Base-by-base conservation (phyloP, 2,888 invertebrate genomes). In the Balanococcus diminutus region DNA sequence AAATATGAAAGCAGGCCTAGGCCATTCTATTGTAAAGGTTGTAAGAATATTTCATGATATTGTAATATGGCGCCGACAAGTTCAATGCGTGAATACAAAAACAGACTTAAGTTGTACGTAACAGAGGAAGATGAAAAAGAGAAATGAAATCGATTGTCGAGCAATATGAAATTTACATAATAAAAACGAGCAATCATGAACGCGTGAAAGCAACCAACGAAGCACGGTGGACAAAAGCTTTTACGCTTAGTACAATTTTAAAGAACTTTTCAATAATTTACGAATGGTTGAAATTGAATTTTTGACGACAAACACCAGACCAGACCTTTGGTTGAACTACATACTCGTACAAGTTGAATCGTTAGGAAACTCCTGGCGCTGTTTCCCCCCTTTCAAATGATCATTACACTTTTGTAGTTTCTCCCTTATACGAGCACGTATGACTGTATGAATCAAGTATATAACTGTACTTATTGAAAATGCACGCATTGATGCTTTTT, bases 111-210 rank as follows among this genome's bases (percentile, higher is more conserved):
- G 61, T 9, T 6, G 42, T 19, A 56, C 1, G 19, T 19, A 79
- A 32, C 36, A 79, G 36, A 36, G 36, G 19, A 19, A 79, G 75
- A 72, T 5, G 61, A 31, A 72, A 32, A 28, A 72, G 16, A 61
- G 25, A 36, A 75, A 36, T 79, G 22, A 79, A 79, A 79, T 79
- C 36, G 75, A 79, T 67, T 36, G 36, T 36, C 19, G 36, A 36
- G 36, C 31, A 36, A 79, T 79, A 79, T 79, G 36, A 79, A 79
- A 79, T 79, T 79, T 79, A 36, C 75, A 79, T 79, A 36, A 79
- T 79, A 79, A 79, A 79, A 79, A 36, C 36, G 2, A 36, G 75
- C 36, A 36, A 79, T 79, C 75, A 79, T 28, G 67, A 67, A 67
- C 14, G 28, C 75, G 19, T 11, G 36, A 79, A 36, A 19, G 36